A percentile compares a stretch with the other conserved stretches of the same genome.
phyloP scores from a whole-genome alignment of 2,888 invertebrate species.

The Geotrupes spiniger region DNA sequence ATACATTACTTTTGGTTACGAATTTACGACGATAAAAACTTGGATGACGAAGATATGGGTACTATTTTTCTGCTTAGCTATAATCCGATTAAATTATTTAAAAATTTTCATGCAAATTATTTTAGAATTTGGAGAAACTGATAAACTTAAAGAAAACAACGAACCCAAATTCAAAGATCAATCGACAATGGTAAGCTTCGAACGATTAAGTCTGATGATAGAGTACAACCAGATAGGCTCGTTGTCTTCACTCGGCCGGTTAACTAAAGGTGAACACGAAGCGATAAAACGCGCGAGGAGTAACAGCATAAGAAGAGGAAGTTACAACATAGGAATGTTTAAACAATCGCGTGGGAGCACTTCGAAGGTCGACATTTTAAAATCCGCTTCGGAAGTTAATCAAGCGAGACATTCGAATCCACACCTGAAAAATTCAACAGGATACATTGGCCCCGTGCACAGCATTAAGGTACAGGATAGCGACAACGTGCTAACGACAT shows the following conservation, averaged over 20 bases:
- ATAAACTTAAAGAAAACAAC: conserved; percentile 54
- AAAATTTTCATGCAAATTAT: conserved; percentile 6
- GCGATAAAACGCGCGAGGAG: conserved; percentile 40
- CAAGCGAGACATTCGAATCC: conserved; percentile 43
- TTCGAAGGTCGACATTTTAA: conserved; percentile 65
- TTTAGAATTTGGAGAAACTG: conserved; percentile 54
- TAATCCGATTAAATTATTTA: neutral
- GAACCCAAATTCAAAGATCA: conserved; percentile 67
- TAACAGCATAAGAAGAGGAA: conserved; percentile 54
- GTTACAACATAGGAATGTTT: conserved; percentile 57
- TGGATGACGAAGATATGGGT: conserved; percentile 52
- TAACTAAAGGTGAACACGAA: conserved; percentile 27
- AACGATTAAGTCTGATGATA: conserved; percentile 70
- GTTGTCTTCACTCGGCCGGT: conserved; percentile 65
- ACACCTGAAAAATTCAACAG: conserved; percentile 30
- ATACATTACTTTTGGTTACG: conserved; percentile 72
- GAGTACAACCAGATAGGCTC: conserved; percentile 76
- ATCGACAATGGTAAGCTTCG: conserved; percentile 68
- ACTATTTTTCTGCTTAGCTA: too few relatives aligned
- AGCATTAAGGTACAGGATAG: conserved; percentile 15
- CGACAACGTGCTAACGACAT: neutral
- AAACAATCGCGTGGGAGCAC: conserved; percentile 53
- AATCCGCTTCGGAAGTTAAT: conserved; percentile 69
- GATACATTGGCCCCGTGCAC: conserved; percentile 19
- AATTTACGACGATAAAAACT: conserved; percentile 54